These are phyloP conservation scores for Epicauta chinensis DNA, from an alignment of 1,140 invertebrate genomes.

Conservation along the genomic window DNA sequence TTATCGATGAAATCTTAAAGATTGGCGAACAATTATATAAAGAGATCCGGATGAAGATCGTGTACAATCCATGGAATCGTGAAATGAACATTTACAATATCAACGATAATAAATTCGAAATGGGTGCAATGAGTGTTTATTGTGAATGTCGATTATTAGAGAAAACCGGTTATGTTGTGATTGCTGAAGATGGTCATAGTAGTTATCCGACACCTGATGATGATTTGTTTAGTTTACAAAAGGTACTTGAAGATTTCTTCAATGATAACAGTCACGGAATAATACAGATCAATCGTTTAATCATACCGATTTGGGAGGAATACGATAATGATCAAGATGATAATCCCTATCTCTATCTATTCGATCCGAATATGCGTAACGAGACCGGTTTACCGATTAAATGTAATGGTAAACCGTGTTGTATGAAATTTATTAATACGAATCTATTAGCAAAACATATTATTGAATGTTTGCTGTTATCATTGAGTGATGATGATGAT, in stretches of 20 bases:
- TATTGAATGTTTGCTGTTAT: constrained; percentile 11
- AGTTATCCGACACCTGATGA: too few species aligned
- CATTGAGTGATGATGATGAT: constrained; percentile 21
- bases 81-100: constrained; percentile 39
- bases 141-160: constrained; percentile 42
- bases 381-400: constrained; percentile 35
- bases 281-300: constrained; percentile 42
- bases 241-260: constrained; percentile 44
- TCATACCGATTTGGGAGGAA: constrained; percentile 43
- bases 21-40: constrained; percentile 24
- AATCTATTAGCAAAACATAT: constrained; percentile 26
- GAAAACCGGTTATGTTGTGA: constrained; percentile 23
- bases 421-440: constrained; percentile 16
- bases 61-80: constrained; percentile 45
- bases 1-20: constrained; percentile 43
- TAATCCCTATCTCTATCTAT: constrained; percentile 39
- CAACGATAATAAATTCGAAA: constrained; percentile 33
- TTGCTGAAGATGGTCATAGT: too few species aligned
- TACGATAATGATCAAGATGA: constrained; percentile 6
- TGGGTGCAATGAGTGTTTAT: constrained; percentile 40
- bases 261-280: constrained; percentile 42
- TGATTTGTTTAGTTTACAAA: too few species aligned
- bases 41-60: constrained; percentile 32
- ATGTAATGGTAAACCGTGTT: constrained; percentile 16
- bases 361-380: constrained; percentile 45